Base-by-base conservation (phyloP, 2,113 vertebrate species). In the Zapus hudsonius region DNA sequence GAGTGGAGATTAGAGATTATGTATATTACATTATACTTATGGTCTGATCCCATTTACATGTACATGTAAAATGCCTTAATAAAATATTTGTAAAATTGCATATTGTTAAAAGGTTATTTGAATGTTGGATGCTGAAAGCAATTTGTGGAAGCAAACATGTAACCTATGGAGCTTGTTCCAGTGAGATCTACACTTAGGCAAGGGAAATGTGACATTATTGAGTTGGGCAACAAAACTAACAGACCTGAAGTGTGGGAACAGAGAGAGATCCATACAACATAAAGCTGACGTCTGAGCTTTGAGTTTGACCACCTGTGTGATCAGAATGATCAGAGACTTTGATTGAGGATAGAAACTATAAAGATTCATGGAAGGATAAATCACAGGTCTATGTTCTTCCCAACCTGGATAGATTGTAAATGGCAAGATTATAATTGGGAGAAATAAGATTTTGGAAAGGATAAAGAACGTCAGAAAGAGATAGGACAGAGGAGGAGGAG, bases 371-470 rank as follows among this genome's bases (percentile, higher is more conserved):
- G 20, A 64, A 23, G 40, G 15, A 2, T 64, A 25, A 31, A 40
- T 57, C 42, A 33, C 29, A 83, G n/a, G 12, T 63, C 15, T 57
- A 75, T 82, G 0, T 85, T 87, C 33, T 84, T 78, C 63, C 42
- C 64, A 90, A n/a, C 7, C 36, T 63, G 82, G 47, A 94, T 36
- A 85, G 75, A 55, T 17, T 55, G 9, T 64, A 52, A 85, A 40
- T 84, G 22, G 9, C 17, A 83, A 84, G 33, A 13, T 9, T 70
- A 57, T 66, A 52, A 75, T 1, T 44, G 6, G 33, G 12, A n/a
- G 80, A 94, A 73, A 38, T 4, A 84, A 47, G 4, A 76, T 44
- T 79, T 87, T 89, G 47, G 59, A 72, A 94, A 69, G 33, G 84
- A 73, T 36, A 6, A 55, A 67, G 69, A 36, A 84, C 63, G 7